Conservation (phyloP, 2,888 invertebrate genomes). For the Diadegma fenestrale region DNA sequence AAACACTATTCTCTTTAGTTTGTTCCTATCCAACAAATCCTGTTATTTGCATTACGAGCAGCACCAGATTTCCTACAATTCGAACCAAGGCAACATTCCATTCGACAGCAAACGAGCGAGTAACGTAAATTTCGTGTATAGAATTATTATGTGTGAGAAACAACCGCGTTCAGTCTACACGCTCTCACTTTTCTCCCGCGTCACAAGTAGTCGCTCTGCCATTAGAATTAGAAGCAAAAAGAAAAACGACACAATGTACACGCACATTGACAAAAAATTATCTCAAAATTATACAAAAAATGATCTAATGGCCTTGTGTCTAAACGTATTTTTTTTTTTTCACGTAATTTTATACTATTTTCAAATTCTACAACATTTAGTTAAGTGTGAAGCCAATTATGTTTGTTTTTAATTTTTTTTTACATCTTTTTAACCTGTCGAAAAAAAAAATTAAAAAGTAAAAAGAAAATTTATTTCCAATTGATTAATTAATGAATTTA, state of each 20-base stretch:
- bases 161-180: background rate
- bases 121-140: conserved; percentile 21
- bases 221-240: background rate
- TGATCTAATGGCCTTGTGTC: background rate
- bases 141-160: background rate
- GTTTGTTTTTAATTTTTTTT: background rate
- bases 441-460: no score
- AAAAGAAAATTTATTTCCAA: no score
- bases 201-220: background rate
- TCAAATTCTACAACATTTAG: background rate
- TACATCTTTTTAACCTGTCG: no score
- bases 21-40: conserved; percentile 26
- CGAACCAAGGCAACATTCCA: conserved; percentile 50
- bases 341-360: background rate
- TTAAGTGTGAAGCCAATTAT: background rate
- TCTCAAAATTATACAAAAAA: background rate
- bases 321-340: no score
- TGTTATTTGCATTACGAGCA: conserved; percentile 28
- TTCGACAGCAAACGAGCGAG: conserved; percentile 48
- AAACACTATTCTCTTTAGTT: conserved; percentile 14
- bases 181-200: background rate
- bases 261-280: background rate
- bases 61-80: conserved; percentile 35
- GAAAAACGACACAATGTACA: background rate
- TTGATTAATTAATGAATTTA: no score